These are phyloP conservation scores for Cryptoblepharus egeriae DNA, from an alignment of 2,797 vertebrate species.

Conservation along the genomic window DNA sequence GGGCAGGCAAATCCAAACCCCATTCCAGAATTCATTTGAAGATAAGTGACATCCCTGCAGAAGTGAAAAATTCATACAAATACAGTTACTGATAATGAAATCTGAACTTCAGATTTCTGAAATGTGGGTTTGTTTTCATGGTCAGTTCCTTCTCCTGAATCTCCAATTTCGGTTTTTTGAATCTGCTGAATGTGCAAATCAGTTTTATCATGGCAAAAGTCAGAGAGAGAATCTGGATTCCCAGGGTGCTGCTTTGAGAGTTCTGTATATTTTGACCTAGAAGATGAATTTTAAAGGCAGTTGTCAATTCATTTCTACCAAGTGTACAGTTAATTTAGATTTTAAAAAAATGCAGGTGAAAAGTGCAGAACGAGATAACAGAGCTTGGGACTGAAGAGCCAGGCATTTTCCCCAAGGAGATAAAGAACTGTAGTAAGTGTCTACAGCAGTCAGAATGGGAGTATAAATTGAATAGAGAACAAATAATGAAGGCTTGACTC, in stretches of 20 bases:
- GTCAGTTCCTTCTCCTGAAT: neutral
- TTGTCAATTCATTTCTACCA: neutral
- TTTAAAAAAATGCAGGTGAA: neutral
- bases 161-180: neutral
- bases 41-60: too few species aligned
- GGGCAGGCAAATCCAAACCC: too few species aligned
- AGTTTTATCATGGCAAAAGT: too few species aligned
- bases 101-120: neutral
- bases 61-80: too few species aligned
- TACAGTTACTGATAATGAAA: neutral
- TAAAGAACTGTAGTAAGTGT: neutral
- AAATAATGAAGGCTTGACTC: neutral
- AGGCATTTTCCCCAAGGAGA: neutral
- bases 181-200: too few species aligned
- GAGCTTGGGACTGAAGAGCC: neutral
- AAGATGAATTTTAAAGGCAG: neutral
- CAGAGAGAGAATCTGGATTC: neutral
- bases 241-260: neutral
- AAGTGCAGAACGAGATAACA: neutral
- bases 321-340: neutral
- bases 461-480: constrained; percentile 5
- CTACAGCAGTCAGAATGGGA: neutral
- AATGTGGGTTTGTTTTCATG: neutral
- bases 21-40: too few species aligned
- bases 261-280: neutral